These are phyloP conservation scores for Bovichtus variegatus DNA, from an alignment of 2,797 vertebrate genomes.

Conservation along the genomic window DNA sequence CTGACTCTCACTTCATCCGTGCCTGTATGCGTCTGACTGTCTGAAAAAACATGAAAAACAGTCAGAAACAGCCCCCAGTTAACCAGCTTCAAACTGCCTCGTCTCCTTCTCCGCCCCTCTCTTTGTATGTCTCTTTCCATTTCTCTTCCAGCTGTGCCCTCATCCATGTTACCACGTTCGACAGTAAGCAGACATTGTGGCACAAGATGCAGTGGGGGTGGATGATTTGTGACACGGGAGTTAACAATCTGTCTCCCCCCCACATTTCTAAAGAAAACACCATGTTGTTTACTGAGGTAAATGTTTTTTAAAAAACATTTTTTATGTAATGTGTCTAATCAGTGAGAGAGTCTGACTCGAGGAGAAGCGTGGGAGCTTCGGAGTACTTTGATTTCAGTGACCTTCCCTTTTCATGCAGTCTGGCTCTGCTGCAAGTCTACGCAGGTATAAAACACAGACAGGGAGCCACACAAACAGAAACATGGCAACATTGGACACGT, in stretches of 20 bases:
- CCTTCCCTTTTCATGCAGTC: slow-evolving; percentile 64
- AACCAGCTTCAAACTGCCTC: slow-evolving; percentile 30
- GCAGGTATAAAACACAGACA: slow-evolving; percentile 49
- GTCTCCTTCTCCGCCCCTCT: slow-evolving; percentile 35
- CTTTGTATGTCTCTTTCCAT: slow-evolving; percentile 48
- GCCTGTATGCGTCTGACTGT: slow-evolving; percentile 6
- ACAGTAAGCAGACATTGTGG: slow-evolving; percentile 68
- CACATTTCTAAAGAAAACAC: slow-evolving; percentile 53
- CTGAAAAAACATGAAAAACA: slow-evolving; percentile 20
- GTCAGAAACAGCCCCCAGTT: slow-evolving; percentile 16
- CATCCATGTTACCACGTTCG: slow-evolving; percentile 63
- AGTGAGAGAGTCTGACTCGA: slow-evolving; percentile 43
- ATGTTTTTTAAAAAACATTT: too few species aligned
- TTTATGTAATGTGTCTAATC: slow-evolving; percentile 68
- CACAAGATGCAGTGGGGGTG: slow-evolving; percentile 60
- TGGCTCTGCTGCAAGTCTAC: slow-evolving; percentile 58
- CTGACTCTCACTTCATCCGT: slow-evolving; percentile 37
- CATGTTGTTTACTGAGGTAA: slow-evolving; percentile 56
- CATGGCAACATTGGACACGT: background rate
- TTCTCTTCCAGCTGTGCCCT: slow-evolving; percentile 71
- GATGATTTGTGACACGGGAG: slow-evolving; percentile 63
- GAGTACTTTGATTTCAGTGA: slow-evolving; percentile 70
- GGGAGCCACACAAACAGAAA: slow-evolving; percentile 5
- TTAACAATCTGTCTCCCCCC: slow-evolving; percentile 58
- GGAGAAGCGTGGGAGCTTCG: slow-evolving; percentile 64